Percentiles rank a stretch among this genome's conserved stretches.
Evolutionary conservation across 2,888 invertebrate genomes (phyloP).

Genomic region (Podabrus alpinus): DNA sequence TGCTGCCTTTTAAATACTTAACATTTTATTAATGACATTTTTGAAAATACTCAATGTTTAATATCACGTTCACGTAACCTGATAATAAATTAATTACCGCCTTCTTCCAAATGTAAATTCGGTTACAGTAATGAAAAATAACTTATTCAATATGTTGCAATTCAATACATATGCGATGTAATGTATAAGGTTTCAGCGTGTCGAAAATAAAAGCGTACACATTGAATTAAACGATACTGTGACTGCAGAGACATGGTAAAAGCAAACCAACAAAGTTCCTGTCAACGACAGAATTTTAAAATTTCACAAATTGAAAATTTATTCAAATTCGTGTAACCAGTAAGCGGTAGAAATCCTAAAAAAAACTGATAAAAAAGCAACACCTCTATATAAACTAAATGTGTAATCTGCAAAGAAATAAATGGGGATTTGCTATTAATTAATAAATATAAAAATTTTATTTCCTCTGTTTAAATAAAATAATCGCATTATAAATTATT

Average conservation of each 20-base stretch:
- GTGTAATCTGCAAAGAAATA: not conserved
- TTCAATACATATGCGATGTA: not conserved
- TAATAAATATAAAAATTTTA: too few relatives aligned
- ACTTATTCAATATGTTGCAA: not conserved
- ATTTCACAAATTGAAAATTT: not conserved
- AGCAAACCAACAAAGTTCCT: not conserved
- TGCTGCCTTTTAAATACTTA: not conserved
- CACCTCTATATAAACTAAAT: not conserved
- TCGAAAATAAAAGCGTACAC: not conserved
- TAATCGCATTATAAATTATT: too few relatives aligned
- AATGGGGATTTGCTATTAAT: not conserved
- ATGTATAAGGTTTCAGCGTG: not conserved
- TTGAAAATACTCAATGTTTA: not conserved
- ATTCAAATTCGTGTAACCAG: not conserved
- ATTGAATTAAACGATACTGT: not conserved
- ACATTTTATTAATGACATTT: not conserved
- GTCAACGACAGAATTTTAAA: not conserved
- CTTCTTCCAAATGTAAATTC: not conserved
- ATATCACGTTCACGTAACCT: not conserved
- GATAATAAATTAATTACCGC: not conserved
- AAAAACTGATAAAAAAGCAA: not conserved
- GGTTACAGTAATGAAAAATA: not conserved
- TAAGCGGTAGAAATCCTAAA: not conserved
- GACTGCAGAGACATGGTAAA: not conserved
- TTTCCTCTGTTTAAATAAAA: too few relatives aligned